phyloP scores from a whole-genome alignment of 2,113 vertebrate species.

The Morone saxatilis region DNA sequence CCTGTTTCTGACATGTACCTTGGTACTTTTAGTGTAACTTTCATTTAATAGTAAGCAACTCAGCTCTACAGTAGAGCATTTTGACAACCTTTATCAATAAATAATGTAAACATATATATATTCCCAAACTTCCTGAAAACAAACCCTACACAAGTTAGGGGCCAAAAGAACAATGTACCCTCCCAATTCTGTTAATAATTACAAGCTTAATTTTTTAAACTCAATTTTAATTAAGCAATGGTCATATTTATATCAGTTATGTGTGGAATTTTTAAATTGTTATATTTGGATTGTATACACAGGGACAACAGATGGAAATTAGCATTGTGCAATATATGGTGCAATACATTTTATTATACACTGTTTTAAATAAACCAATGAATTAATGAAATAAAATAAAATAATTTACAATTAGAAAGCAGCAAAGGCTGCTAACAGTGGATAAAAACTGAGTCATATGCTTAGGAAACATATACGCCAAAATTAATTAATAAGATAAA shows the following conservation, averaged over 20 bases:
- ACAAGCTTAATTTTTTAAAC: background rate
- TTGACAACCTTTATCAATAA: conserved; percentile 73
- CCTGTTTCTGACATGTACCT: conserved; percentile 59
- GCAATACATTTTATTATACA: no score
- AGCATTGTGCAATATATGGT: no score
- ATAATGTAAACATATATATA: conserved; percentile 63
- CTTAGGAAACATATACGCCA: background rate
- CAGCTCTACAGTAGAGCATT: conserved; percentile 51
- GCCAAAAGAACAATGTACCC: background rate
- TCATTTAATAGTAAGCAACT: conserved; percentile 80
- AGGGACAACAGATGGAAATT: no score
- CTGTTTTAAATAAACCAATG: no score
- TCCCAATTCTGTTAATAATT: background rate
- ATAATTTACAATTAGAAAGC: background rate
- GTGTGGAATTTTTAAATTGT: no score
- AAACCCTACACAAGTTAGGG: conserved; percentile 23
- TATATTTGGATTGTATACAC: no score
- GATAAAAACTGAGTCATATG: background rate
- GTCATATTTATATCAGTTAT: no score
- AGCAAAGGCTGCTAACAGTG: no score
- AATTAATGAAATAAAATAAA: background rate
- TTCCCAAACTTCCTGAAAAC: conserved; percentile 61
- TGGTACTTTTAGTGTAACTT: conserved; percentile 71
- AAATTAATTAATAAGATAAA: background rate
- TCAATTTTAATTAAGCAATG: no score